phyloP scores from a whole-genome alignment of 92 coral and sea anemone species.

The Parazoanthus darwini region DNA sequence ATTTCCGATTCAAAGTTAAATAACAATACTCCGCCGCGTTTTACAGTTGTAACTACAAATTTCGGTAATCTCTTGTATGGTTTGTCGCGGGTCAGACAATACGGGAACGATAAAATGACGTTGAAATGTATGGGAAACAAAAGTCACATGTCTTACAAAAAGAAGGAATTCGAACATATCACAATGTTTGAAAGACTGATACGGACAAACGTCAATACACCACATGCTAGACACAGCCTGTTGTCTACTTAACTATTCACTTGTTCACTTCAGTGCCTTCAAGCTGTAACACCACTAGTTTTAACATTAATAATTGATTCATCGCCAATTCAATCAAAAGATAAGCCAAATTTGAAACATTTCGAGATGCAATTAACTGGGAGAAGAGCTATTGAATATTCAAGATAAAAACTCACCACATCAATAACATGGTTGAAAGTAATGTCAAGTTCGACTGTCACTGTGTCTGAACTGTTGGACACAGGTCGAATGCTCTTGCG shows the following conservation, averaged over 20 bases:
- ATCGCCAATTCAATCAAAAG: neutral
- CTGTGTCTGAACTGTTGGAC: slow-evolving; percentile 46
- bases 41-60: too few relatives aligned
- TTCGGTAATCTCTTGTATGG: too few relatives aligned
- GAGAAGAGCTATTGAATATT: neutral
- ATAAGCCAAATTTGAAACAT: neutral
- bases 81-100: neutral
- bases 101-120: neutral
- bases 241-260: neutral
- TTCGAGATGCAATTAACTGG: neutral
- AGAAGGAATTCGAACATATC: neutral
- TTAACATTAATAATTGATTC: neutral
- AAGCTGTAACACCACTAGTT: neutral
- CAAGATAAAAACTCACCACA: slow-evolving; percentile 56
- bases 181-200: neutral
- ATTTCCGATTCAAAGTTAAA: too few relatives aligned
- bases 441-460: slow-evolving; percentile 70
- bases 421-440: slow-evolving; percentile 84
- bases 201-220: neutral
- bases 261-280: neutral
- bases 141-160: too few relatives aligned
- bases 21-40: too few relatives aligned
- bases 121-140: neutral
- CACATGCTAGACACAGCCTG: neutral
- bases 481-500: slow-evolving; percentile 68